Percentiles rank a stretch among this genome's conserved stretches.
Conservation (phyloP, 30 jellyfish, hydroid and myxozoan species). For the Mastigias papua region DNA sequence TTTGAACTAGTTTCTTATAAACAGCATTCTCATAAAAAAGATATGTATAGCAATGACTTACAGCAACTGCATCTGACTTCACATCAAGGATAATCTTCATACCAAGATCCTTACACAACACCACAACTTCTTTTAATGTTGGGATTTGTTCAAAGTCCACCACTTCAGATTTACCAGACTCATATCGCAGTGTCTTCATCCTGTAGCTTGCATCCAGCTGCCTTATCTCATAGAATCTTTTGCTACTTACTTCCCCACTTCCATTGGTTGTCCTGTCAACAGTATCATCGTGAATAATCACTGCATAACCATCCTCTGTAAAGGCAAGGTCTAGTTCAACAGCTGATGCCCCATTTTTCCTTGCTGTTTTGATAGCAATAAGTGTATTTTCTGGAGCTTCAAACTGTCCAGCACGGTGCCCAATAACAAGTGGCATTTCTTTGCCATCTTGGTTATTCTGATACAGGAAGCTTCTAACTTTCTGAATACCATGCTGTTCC, state of each 20-base stretch:
- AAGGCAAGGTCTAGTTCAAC: constrained; percentile 89
- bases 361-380: constrained; percentile 81
- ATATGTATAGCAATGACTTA: background rate
- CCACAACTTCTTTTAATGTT: constrained; percentile 84
- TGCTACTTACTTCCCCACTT: constrained; percentile 56
- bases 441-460: constrained; percentile 2
- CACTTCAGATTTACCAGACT: constrained; percentile 3
- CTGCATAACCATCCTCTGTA: constrained; percentile 81
- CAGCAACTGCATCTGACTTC: constrained; percentile 69
- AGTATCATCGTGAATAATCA: constrained; percentile 87
- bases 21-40: background rate
- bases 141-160: constrained; percentile 80
- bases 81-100: constrained; percentile 86
- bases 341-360: constrained; percentile 90
- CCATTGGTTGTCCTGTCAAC: constrained; percentile 91
- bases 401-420: constrained; percentile 92
- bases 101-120: constrained; percentile 70
- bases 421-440: constrained; percentile 79
- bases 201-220: constrained; percentile 84
- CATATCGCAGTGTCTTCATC: constrained; percentile 17
- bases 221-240: constrained; percentile 66
- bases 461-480: constrained; percentile 23
- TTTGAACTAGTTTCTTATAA: background rate
- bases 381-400: constrained; percentile 97
- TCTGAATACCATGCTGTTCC: constrained; percentile 51